Evolutionary conservation across 2,797 vertebrate genomes (phyloP), one percentile per base, ranked within the genome.

Genomic region (Pelobates cultripes): DNA sequence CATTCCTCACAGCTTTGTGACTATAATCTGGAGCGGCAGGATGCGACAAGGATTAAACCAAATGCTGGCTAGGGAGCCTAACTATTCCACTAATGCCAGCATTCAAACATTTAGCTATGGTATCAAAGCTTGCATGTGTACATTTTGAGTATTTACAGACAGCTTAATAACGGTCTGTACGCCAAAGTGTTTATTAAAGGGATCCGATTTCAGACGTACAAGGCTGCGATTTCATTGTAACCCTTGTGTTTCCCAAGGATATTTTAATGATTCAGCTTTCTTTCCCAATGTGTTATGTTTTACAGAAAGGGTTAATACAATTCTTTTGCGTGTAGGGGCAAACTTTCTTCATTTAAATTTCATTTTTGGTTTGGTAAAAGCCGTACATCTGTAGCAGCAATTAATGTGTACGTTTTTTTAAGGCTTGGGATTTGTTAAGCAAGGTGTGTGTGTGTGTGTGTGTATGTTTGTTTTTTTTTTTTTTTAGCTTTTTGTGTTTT

Each of bases 1-100:
- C 61, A 12, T 73, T 77, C 75, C 80, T 77, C 61, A 43, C 42
- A 57, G 80, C 69, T 47, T 67, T 73, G 69, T 28, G 5, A 28
- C 75, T 82, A 53, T 82, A 82, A 82, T 82, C 75, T 82, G 70
- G 42, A 82, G 55, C 75, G 70, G 74, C 80, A 61, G 80, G 80
- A 72, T 42, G 17, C 8, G 15, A 66, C 43, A 44, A 45, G 45
- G 78, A 70, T 75, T 17, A 45, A 44, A 40, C 55, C 9, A 28
- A 70, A 70, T 10, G 51, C 10, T 13, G 51, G 43, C 69, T 57
- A 40, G 41, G 51, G 12, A 76, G 7, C 47, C 47, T 63, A 63
- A 15, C 69, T 7, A 43, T 70, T 66, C 68, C 60, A 44, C 28
- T 55, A 57, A 15, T 60, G 40, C 70, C 17, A n/a, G 45, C 7